Evolutionary conservation across 1,140 invertebrate genomes (phyloP), one percentile per base, ranked within the genome.

Genomic region (Psilanteris sp.): DNA sequence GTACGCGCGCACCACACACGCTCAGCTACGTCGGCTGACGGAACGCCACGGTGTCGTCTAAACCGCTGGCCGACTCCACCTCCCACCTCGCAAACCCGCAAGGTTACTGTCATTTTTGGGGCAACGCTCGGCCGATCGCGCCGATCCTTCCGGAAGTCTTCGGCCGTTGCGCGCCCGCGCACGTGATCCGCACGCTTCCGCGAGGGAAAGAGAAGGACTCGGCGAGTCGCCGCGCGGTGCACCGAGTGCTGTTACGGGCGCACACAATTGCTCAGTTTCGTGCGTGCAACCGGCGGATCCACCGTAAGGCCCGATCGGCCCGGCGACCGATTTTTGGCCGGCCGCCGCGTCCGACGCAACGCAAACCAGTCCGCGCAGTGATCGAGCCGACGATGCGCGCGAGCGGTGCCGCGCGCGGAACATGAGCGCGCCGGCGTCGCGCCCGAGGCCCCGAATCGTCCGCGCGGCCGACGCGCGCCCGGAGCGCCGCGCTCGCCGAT

Each of bases 101-200:
- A n/a, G n/a, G n/a, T n/a, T n/a, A n/a, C n/a, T n/a, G 44, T 80
- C 70, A 80, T 80, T 80, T 50, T 50, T 77, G 78, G 24, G 16
- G 3, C 44, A 57, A 52, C 72, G 73, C 67, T 37, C 77, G 66
- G 54, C 71, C 55, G 80, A 41, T 43, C 26, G 61, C 79, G 78
- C 68, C 57, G 78, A 76, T 48, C 15, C 29, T 79, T 78, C 67
- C 18, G 34, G 32, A 64, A 70, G 54, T 39, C 27, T 31, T 27
- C 18, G 16, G 50, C 26, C 31, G 43, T 32, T 46, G 66, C 50
- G 62, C 46, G 52, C 43, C 10, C 72, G 48, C 46, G 67, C 70
- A 66, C 62, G 66, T 74, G 70, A 61, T 59, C 70, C 24, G 41
- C 73, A 37, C 67, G 48, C 48, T 43, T 66, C 71, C 54, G 57